Base-by-base conservation (phyloP, 2,113 vertebrate genomes). In the Morone saxatilis region DNA sequence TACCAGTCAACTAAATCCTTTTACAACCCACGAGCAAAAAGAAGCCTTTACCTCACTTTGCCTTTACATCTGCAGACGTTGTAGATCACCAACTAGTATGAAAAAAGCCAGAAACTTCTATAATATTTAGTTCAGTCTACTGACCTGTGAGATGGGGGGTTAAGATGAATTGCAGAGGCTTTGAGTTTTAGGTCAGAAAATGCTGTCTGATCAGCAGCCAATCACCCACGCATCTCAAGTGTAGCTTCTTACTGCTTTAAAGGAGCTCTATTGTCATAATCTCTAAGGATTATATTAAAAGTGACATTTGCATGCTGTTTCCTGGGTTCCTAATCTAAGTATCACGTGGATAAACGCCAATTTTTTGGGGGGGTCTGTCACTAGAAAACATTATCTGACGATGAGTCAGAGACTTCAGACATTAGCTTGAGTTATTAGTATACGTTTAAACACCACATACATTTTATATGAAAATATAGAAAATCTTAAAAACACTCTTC, bases 1-100 rank as follows among this genome's bases (percentile, higher is more conserved):
- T 50, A 69, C 63, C 63, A 83, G 57, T 76, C 56, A 31, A 71
- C 54, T 60, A 62, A 86, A 81, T 56, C 73, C 54, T 53, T 77
- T 59, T 14, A 60, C 43, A 72, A 74, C 78, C 67, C 65, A 20
- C 56, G 59, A 71, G 76, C 8, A 74, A 71, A 79, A 47, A 31
- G 9, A 70, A 75, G 54, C n/a, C 67, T 56, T 51, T 62, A 72
- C 56, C 31, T 61, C 53, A 25, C 59, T 73, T 76, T 59, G 51
- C 68, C 76, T 75, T 60, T 61, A 77, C 53, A 48, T 77, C 65
- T 80, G 41, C 71, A 69, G 45, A 65, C 51, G 53, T 31, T 48
- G 68, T 16, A 60, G 59, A 74, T 45, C 19, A 40, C 4, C 36
- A 65, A 80, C 59, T 36, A 36, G 13, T 40, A n/a, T 43, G 8